Conservation (phyloP, 2,888 invertebrate species). For the Orchesella flavescens region DNA sequence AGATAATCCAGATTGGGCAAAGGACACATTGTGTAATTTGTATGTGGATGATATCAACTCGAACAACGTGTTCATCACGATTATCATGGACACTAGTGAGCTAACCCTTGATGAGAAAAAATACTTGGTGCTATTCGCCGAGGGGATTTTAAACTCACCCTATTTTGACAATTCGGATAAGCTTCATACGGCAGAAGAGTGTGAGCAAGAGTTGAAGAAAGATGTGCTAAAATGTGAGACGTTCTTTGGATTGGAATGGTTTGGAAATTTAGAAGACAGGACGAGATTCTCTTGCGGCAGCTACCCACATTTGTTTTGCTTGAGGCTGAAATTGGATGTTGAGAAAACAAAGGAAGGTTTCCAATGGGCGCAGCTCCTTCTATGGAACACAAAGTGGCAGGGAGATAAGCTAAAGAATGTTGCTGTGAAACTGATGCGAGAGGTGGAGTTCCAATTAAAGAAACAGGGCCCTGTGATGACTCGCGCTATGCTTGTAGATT, state of each 20-base stretch:
- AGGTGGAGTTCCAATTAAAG: conserved; percentile 82
- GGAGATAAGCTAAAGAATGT: conserved; percentile 84
- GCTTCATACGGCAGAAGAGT: conserved; percentile 30
- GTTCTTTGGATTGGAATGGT: conserved; percentile 79
- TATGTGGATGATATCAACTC: conserved; percentile 64
- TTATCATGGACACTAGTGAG: conserved; percentile 61
- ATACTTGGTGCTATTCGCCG: conserved; percentile 60
- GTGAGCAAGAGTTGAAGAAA: conserved; percentile 77
- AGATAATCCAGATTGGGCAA: conserved; percentile 57
- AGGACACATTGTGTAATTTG: conserved; percentile 58
- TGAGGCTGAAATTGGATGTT: conserved; percentile 82
- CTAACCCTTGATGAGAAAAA: conserved; percentile 62
- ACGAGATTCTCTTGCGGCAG: conserved; percentile 81
- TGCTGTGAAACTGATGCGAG: conserved; percentile 85
- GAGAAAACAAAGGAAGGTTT: conserved; percentile 84
- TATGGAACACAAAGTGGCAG: conserved; percentile 82
- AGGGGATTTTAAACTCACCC: conserved; percentile 50
- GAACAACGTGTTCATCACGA: conserved; percentile 48
- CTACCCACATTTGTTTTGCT: conserved; percentile 80
- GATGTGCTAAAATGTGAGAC: conserved; percentile 81
- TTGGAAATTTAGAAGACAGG: conserved; percentile 68
- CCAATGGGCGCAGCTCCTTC: conserved; percentile 83
- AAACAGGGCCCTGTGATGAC: conserved; percentile 82
- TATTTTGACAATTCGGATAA: conserved; percentile 41
- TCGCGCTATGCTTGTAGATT: conserved; percentile 78